phyloP scores from a whole-genome alignment of 2,797 vertebrate genomes.

The Arremon aurantiirostris region DNA sequence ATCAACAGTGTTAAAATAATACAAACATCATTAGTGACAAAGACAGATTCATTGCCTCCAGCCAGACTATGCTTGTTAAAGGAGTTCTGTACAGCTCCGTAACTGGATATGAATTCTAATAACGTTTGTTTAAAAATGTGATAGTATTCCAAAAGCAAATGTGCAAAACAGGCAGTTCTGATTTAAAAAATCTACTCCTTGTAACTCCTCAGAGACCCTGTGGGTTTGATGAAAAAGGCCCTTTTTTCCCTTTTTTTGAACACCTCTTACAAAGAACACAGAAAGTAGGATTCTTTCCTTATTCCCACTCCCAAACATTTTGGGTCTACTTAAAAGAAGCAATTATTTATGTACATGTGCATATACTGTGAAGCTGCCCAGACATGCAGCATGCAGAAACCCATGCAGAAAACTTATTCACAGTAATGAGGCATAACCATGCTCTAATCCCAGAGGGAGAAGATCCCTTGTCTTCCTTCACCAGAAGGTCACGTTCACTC shows the following conservation, averaged over 20 bases:
- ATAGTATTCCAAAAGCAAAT: slow-evolving; percentile 6
- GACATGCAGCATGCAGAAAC: neutral
- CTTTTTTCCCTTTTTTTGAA: neutral
- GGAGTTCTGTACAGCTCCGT: slow-evolving; percentile 5
- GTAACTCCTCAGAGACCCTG: slow-evolving; percentile 18
- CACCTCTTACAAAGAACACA: neutral
- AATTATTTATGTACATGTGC: neutral
- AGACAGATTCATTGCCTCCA: slow-evolving; percentile 59
- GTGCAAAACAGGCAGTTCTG: slow-evolving; percentile 11
- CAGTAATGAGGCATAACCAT: neutral
- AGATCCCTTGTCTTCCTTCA: neutral
- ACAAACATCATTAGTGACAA: slow-evolving; percentile 60
- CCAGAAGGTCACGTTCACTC: neutral
- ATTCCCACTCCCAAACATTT: neutral
- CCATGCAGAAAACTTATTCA: neutral
- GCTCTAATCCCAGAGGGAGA: neutral
- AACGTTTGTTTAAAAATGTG: slow-evolving; percentile 37
- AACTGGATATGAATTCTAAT: slow-evolving; percentile 56
- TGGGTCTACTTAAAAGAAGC: neutral
- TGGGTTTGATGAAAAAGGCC: neutral
- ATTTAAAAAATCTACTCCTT: neutral
- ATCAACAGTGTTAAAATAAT: slow-evolving; percentile 47
- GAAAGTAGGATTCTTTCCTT: neutral
- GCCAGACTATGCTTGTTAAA: slow-evolving; percentile 42
- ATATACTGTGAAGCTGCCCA: neutral